Conservation (phyloP, 2,113 vertebrate genomes). For the Stegostoma tigrinum region DNA sequence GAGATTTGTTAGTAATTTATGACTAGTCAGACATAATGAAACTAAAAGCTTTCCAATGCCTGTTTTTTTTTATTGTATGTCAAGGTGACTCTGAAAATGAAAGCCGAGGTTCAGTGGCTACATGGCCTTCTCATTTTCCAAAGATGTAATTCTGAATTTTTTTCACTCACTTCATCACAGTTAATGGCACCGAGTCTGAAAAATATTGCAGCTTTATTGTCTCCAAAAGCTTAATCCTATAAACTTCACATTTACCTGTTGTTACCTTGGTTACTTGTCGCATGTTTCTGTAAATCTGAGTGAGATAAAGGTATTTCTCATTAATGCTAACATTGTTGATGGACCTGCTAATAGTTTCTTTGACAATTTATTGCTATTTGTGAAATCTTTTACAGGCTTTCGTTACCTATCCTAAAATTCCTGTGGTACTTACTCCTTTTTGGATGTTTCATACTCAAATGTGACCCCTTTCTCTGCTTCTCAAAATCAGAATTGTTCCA, state of each 20-base stretch:
- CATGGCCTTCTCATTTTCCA: neutral
- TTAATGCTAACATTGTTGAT: neutral
- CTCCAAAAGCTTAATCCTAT: neutral
- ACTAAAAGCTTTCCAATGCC: neutral
- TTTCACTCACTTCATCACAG: neutral
- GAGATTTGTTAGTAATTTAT: neutral
- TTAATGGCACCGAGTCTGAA: neutral
- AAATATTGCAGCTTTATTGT: neutral
- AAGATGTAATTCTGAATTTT: neutral
- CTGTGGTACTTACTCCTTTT: neutral
- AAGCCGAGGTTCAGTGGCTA: neutral
- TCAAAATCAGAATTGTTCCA: too few relatives aligned
- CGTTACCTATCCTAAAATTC: neutral
- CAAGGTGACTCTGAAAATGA: neutral
- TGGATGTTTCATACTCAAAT: neutral
- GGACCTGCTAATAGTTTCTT: neutral
- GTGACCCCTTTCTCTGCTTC: neutral
- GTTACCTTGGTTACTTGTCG: neutral
- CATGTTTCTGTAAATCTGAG: neutral
- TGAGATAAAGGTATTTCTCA: neutral
- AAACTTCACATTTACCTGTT: neutral
- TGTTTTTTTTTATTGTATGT: neutral
- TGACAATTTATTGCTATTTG: neutral
- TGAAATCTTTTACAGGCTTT: neutral
- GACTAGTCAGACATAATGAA: neutral